Conservation (phyloP, 1,140 invertebrate species). For the Maconellicoccus hirsutus region DNA sequence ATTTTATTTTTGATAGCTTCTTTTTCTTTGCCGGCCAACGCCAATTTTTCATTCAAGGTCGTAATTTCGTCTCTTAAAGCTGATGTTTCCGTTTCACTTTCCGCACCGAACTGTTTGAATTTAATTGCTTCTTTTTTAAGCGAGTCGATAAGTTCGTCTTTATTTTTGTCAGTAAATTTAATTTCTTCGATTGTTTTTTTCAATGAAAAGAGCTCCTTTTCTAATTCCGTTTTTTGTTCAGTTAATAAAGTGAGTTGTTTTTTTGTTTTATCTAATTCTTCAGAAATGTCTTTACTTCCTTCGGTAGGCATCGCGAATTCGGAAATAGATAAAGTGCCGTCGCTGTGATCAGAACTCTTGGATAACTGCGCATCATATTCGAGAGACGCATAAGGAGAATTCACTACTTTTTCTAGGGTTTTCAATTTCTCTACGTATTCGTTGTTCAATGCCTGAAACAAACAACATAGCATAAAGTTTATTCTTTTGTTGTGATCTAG, state of each 20-base stretch:
- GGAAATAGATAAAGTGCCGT: not conserved
- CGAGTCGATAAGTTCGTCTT: not conserved
- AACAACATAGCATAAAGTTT: not conserved
- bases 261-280: not conserved
- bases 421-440: slow-evolving; percentile 16
- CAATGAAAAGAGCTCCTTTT: not conserved
- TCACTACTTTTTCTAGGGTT: not conserved
- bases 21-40: not conserved
- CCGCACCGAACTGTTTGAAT: not conserved
- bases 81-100: not conserved
- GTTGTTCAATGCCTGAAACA: not conserved
- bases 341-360: not conserved
- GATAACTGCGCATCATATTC: not conserved
- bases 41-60: not conserved
- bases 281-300: not conserved
- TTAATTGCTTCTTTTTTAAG: not conserved
- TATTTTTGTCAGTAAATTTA: not conserved
- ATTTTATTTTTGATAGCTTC: not conserved
- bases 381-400: not conserved
- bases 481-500: too few species aligned
- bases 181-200: not conserved
- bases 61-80: not conserved
- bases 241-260: not conserved
- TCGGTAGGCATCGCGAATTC: not conserved
- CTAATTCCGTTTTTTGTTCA: not conserved